Evolutionary conservation across 2,797 vertebrate genomes (phyloP).

Genomic region (Muscicapa comitata): DNA sequence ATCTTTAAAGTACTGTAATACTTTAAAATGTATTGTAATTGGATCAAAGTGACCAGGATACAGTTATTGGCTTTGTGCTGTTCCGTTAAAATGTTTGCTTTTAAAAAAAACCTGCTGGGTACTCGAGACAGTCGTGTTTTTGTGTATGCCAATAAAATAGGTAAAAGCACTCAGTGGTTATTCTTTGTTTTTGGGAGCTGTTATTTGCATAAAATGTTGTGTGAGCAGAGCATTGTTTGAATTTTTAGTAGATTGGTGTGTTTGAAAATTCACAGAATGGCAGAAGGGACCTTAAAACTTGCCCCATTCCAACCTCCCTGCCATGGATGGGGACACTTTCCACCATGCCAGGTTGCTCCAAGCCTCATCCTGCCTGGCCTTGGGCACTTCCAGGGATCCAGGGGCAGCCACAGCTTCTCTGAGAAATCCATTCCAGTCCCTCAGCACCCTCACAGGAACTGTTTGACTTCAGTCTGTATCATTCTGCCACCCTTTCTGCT

Average conservation of each 20-base stretch:
- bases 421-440: not conserved
- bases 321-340: not conserved
- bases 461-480: not conserved
- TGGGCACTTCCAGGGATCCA: too few relatives aligned
- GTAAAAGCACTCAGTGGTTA: not conserved
- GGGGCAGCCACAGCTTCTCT: too few relatives aligned
- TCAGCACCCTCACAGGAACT: not conserved
- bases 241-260: not conserved
- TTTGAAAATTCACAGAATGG: not conserved
- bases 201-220: not conserved
- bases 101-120: not conserved
- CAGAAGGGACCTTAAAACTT: not conserved
- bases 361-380: accelerated
- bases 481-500: not conserved
- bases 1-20: not conserved
- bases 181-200: not conserved
- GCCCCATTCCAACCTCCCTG: not conserved
- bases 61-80: not conserved
- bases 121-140: not conserved
- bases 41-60: not conserved
- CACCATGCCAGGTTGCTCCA: accelerated
- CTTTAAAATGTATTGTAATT: not conserved
- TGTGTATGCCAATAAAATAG: not conserved
- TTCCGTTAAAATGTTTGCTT: not conserved
- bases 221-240: not conserved